These are phyloP conservation scores for Sylvia atricapilla DNA, from an alignment of 2,113 vertebrate genomes.

Conservation along the genomic window DNA sequence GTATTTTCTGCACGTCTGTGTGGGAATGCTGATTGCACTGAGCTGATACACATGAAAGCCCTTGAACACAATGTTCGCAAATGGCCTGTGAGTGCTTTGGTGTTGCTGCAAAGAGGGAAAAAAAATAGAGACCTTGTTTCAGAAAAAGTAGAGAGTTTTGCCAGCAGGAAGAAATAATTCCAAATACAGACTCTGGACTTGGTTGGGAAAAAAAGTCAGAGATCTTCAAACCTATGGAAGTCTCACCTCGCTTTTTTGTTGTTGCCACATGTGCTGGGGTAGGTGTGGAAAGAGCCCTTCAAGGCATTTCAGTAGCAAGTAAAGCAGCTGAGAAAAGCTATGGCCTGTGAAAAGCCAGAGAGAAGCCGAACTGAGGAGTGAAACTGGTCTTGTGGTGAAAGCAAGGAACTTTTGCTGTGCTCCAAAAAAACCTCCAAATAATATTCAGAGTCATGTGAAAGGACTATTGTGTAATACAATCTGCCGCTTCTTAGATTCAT, in stretches of 20 bases:
- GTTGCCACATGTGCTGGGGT: background rate
- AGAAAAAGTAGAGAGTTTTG: background rate
- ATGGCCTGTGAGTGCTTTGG: background rate
- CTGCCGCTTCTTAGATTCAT: background rate
- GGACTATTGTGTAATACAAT: background rate
- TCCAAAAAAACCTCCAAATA: background rate
- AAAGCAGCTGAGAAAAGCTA: background rate
- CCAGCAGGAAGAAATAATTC: background rate
- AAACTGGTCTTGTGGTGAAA: no score
- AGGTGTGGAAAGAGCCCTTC: background rate
- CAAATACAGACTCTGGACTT: background rate
- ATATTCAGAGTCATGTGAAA: background rate
- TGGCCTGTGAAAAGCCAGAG: background rate
- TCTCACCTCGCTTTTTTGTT: background rate
- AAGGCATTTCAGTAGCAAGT: background rate
- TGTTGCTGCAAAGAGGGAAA: background rate
- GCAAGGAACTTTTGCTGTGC: background rate
- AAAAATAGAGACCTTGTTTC: background rate
- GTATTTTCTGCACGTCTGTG: background rate
- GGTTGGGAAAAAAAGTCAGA: background rate
- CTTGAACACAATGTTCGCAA: background rate
- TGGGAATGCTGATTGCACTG: background rate
- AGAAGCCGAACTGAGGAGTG: background rate
- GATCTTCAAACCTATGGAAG: background rate
- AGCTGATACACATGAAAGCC: background rate